These are phyloP conservation scores for Saccostrea glomerata DNA, from an alignment of 1,140 invertebrate species.

Conservation along the genomic window DNA sequence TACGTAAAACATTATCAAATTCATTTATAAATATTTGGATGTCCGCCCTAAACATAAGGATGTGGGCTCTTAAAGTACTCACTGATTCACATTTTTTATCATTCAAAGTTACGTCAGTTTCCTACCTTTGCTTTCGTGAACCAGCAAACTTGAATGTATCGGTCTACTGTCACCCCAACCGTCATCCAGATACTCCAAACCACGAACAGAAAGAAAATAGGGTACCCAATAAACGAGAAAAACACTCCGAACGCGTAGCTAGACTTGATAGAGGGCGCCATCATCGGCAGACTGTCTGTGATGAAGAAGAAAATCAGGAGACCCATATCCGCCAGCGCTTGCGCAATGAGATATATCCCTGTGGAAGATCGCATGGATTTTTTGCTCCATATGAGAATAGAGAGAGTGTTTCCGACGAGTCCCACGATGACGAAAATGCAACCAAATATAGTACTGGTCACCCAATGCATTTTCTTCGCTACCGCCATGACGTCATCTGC, in stretches of 20 bases:
- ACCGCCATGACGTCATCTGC: conserved; percentile 54
- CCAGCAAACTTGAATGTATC: conserved; percentile 73
- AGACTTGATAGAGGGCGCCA: conserved; percentile 57
- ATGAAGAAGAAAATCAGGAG: conserved; percentile 68
- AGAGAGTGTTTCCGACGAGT: conserved; percentile 66
- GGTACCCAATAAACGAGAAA: conserved; percentile 69
- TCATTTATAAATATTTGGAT: too few species aligned
- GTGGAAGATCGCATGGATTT: conserved; percentile 65
- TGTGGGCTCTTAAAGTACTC: too few species aligned
- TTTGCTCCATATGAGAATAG: conserved; percentile 64
- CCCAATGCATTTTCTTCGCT: conserved; percentile 66
- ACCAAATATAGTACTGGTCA: conserved; percentile 63
- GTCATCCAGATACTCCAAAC: conserved; percentile 71
- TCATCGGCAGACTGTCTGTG: conserved; percentile 59
- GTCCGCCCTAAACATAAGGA: too few species aligned
- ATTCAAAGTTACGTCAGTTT: neutral
- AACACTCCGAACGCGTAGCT: conserved; percentile 62
- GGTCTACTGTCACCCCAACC: conserved; percentile 69
- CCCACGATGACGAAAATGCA: conserved; percentile 67
- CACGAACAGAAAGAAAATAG: conserved; percentile 65
- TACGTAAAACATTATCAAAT: too few species aligned
- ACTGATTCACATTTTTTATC: too few species aligned
- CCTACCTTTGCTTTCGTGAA: conserved; percentile 67
- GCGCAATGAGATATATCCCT: conserved; percentile 67
- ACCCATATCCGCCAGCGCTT: conserved; percentile 64